Evolutionary conservation across 2,888 invertebrate genomes (phyloP).

Genomic region (Parasteatoda lunata): DNA sequence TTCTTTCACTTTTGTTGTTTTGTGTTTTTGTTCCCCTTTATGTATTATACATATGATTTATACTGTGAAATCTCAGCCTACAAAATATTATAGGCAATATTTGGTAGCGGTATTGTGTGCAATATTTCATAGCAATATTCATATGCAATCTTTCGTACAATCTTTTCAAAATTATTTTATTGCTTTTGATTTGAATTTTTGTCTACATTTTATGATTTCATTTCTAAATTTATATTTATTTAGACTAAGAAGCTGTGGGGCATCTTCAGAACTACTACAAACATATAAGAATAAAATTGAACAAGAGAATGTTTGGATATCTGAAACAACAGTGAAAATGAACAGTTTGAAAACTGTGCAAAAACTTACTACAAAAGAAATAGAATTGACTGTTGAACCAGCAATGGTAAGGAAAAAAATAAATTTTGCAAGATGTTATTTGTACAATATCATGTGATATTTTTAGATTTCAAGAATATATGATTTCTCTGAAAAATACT

Average conservation of each 20-base stretch:
- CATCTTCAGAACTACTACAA: conserved; percentile 90
- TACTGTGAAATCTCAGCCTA: too few relatives aligned
- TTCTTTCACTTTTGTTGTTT: too few relatives aligned
- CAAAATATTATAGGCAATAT: too few relatives aligned
- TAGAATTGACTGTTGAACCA: conserved; percentile 63
- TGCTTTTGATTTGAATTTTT: not conserved
- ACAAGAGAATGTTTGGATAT: conserved; percentile 91
- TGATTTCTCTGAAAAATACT: not conserved
- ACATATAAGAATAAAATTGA: conserved; percentile 91
- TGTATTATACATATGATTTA: too few relatives aligned
- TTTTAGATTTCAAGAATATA: conserved; percentile 1
- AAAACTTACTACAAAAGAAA: conserved; percentile 64
- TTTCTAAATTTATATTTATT: conserved; percentile 64
- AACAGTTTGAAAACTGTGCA: conserved; percentile 63
- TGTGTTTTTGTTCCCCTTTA: too few relatives aligned
- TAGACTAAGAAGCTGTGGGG: conserved; percentile 91
- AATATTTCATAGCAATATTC: too few relatives aligned
- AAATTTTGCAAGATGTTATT: not conserved
- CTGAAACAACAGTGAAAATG: conserved; percentile 81
- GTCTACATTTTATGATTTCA: not conserved
- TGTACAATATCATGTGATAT: not conserved
- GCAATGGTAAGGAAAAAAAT: conserved; percentile 54
- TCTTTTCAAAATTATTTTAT: not conserved
- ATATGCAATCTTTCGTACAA: too few relatives aligned
- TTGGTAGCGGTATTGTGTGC: too few relatives aligned